Conservation (phyloP, 2,113 vertebrate species). For the Salvator merianae region DNA sequence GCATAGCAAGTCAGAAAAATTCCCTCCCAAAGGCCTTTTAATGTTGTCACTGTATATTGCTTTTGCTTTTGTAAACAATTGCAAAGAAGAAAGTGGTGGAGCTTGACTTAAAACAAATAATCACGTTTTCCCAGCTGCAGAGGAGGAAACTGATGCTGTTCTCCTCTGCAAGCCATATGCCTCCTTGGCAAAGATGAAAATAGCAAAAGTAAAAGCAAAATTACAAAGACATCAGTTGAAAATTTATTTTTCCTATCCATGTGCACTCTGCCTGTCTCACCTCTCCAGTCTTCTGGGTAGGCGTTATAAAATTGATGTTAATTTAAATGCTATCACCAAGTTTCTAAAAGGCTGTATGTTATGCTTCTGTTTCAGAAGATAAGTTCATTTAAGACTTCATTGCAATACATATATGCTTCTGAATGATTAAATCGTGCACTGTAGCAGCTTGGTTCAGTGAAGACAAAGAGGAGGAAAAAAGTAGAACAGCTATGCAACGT, state of each 20-base stretch:
- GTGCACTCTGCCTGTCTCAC: too few species aligned
- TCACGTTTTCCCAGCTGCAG: constrained; percentile 36
- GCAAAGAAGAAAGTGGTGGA: constrained; percentile 43
- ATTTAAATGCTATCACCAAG: not conserved
- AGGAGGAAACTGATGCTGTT: constrained; percentile 36
- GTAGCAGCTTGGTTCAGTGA: not conserved
- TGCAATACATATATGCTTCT: not conserved
- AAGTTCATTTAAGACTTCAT: not conserved
- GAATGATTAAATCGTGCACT: not conserved
- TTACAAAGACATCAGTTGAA: constrained; percentile 6
- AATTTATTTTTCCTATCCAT: not conserved
- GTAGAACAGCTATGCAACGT: too few species aligned
- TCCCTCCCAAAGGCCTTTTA: constrained; percentile 55
- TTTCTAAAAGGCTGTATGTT: constrained; percentile 5
- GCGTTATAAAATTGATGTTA: not conserved
- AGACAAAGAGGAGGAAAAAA: not conserved
- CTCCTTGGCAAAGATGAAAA: constrained; percentile 25
- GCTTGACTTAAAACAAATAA: constrained; percentile 61
- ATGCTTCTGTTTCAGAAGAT: constrained; percentile 7
- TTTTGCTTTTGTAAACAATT: constrained; percentile 60
- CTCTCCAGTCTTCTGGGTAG: not conserved
- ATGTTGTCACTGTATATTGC: constrained; percentile 64
- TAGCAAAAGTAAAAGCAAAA: constrained; percentile 30
- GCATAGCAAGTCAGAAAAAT: constrained; percentile 50
- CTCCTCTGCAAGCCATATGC: constrained; percentile 42